A percentile compares a stretch with the other conserved stretches of the same genome.
phyloP scores from a whole-genome alignment of 1,140 invertebrate species.

The Arctopsyche grandis region DNA sequence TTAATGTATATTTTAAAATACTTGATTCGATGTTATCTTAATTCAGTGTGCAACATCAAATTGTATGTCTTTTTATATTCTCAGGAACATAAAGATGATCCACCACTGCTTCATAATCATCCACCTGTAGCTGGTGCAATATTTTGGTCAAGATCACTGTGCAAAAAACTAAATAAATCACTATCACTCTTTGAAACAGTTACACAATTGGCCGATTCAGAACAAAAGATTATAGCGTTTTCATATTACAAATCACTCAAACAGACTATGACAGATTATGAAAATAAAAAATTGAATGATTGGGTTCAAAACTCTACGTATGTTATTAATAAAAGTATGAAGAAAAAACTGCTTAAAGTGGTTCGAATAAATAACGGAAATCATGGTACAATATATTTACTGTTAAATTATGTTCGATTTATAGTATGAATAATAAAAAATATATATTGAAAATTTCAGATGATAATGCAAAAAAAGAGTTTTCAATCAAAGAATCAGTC shows the following conservation, averaged over 20 bases:
- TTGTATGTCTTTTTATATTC: slow-evolving; percentile 55
- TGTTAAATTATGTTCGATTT: slow-evolving; percentile 47
- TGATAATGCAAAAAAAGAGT: too few relatives aligned
- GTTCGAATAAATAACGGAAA: slow-evolving; percentile 57
- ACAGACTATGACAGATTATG: slow-evolving; percentile 80
- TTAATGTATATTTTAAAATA: slow-evolving; percentile 66
- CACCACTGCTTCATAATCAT: slow-evolving; percentile 80
- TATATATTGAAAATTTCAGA: background rate
- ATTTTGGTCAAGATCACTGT: slow-evolving; percentile 82
- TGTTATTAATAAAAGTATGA: slow-evolving; percentile 71
- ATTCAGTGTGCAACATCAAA: background rate
- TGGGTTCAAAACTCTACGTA: slow-evolving; percentile 70
- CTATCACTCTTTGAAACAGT: slow-evolving; percentile 79
- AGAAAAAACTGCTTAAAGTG: slow-evolving; percentile 73
- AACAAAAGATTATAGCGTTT: slow-evolving; percentile 79
- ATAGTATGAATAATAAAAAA: background rate
- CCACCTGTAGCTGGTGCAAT: slow-evolving; percentile 83
- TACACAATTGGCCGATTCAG: slow-evolving; percentile 77
- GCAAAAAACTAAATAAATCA: slow-evolving; percentile 79
- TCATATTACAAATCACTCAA: slow-evolving; percentile 78
- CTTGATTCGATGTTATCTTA: slow-evolving; percentile 12
- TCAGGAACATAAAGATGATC: slow-evolving; percentile 75
- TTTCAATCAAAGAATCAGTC: too few relatives aligned
- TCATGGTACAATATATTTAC: slow-evolving; percentile 30
- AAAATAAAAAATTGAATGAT: slow-evolving; percentile 73